These are phyloP conservation scores for Proterorhinus semilunaris DNA, from an alignment of 2,113 vertebrate species.

Conservation along the genomic window DNA sequence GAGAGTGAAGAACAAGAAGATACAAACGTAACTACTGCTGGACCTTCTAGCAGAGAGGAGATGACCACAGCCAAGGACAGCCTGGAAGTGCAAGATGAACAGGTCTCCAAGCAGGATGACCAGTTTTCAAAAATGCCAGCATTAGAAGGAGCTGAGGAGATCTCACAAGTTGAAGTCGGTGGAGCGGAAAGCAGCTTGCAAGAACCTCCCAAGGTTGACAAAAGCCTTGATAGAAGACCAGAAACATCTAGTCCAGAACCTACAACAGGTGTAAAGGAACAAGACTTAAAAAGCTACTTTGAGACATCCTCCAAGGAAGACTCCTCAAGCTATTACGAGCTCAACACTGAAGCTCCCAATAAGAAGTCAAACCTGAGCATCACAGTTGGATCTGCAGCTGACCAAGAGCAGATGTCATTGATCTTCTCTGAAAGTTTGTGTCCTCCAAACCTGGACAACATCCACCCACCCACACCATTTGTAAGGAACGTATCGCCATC, in stretches of 20 bases:
- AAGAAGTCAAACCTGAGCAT: conserved; percentile 32
- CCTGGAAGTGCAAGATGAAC: conserved; percentile 17
- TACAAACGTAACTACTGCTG: conserved; percentile 13
- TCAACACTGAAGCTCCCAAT: conserved; percentile 29
- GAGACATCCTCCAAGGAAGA: conserved; percentile 55
- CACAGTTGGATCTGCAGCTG: conserved; percentile 15
- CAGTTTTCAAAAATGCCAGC: conserved; percentile 8
- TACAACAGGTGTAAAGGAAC: conserved; percentile 12
- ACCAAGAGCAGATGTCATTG: conserved; percentile 12
- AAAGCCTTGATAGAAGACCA: conserved; percentile 15
- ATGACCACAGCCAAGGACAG: neutral
- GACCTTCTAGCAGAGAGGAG: conserved; percentile 16
- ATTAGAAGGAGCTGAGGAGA: neutral
- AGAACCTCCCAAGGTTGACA: conserved; percentile 7
- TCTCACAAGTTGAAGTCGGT: conserved; percentile 5
- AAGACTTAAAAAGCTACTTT: conserved; percentile 48
- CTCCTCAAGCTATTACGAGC: conserved; percentile 62
- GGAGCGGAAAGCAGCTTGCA: conserved; percentile 10
- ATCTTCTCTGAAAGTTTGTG: conserved; percentile 21
- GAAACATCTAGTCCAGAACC: conserved; percentile 17
- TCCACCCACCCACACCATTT: conserved; percentile 26
- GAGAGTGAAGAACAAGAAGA: conserved; percentile 32
- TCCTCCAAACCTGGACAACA: conserved; percentile 48
- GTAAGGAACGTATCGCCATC: conserved; percentile 14
- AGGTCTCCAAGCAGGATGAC: conserved; percentile 1